These are phyloP conservation scores for Anguilla rostrata DNA, from an alignment of 2,113 vertebrate species.

Conservation along the genomic window DNA sequence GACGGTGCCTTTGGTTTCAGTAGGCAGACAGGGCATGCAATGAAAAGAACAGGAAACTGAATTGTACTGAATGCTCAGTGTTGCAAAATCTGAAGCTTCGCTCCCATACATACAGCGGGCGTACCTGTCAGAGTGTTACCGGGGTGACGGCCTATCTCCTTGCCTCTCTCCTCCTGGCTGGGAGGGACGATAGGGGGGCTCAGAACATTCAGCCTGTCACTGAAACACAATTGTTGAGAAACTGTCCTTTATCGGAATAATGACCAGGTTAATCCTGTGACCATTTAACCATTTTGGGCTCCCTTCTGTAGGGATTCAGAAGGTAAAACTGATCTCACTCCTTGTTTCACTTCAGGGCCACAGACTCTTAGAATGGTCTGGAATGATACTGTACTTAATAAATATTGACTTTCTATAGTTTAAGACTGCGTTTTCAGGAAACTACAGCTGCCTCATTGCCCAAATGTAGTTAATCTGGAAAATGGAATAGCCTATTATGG, in stretches of 20 bases:
- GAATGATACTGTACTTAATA: too few relatives aligned
- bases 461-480: too few relatives aligned
- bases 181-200: slow-evolving; percentile 70
- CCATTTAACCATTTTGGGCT: background rate
- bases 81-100: background rate
- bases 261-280: slow-evolving; percentile 26
- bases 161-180: slow-evolving; percentile 59
- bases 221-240: slow-evolving; percentile 55
- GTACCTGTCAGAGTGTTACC: slow-evolving; percentile 55
- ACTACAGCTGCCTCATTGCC: too few relatives aligned
- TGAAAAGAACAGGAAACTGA: background rate
- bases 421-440: too few relatives aligned
- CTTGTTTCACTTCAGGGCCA: background rate
- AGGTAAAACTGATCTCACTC: background rate
- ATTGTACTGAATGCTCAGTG: background rate
- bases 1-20: background rate
- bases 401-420: too few relatives aligned
- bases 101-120: slow-evolving; percentile 25
- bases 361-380: too few relatives aligned
- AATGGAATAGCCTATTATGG: too few relatives aligned
- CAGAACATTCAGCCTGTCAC: slow-evolving; percentile 72
- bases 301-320: background rate
- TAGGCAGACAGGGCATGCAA: background rate
- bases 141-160: slow-evolving; percentile 44
- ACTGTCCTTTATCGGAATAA: slow-evolving; percentile 55